Base-by-base conservation (phyloP, 30 jellyfish, hydroid and myxozoan species). In the Aurelia sp. region DNA sequence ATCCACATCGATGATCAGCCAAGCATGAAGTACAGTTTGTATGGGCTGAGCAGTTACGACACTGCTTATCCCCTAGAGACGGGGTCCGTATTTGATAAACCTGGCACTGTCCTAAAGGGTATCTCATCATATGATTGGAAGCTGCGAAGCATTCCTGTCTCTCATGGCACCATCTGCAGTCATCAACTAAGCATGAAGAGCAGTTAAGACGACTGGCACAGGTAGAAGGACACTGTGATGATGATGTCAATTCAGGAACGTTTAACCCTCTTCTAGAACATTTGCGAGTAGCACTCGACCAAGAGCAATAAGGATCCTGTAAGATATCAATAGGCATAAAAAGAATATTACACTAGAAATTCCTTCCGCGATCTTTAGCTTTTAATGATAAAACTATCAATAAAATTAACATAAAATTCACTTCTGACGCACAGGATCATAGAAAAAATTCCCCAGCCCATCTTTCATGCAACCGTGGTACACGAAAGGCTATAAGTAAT, bases 1-100 rank as follows among this genome's bases (percentile, higher is more conserved):
- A 94, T 2, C 99, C 99, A 73, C 99, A 94, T 12, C 90, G 92
- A 72, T 84, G 93, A 72, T 80, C 70, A 9, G 90, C 71, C 61
- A 94, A 72, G 67, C 99, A 94, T 2, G 91, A 24, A 2, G 85
- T 79, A 73, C 99, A 94, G 3, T 73, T 55, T 41, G 92, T 68
- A 41, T 74, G 86, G 7, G 53, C 52, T n/a, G 90, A 74, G 86
- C 96, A 87, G 61, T 76, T 76, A 71, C 74, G 84, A 31, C 96
- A 87, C n/a, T 51, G 47, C 21, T 47, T 52, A n/a, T 70, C 76
- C 76, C 17, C 72, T 44, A 44, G 55, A 44, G 13, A 7, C 55
- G 13, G 15, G 2, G 7, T 15, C 64, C 65, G 44, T 58, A 73
- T 55, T 24, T 55, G 73, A n/a, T 75, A 85, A 27, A 62, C 62